Evolutionary conservation across 2,797 vertebrate genomes (phyloP), one percentile per base, ranked within the genome.

Genomic region (Sebastes variabilis): DNA sequence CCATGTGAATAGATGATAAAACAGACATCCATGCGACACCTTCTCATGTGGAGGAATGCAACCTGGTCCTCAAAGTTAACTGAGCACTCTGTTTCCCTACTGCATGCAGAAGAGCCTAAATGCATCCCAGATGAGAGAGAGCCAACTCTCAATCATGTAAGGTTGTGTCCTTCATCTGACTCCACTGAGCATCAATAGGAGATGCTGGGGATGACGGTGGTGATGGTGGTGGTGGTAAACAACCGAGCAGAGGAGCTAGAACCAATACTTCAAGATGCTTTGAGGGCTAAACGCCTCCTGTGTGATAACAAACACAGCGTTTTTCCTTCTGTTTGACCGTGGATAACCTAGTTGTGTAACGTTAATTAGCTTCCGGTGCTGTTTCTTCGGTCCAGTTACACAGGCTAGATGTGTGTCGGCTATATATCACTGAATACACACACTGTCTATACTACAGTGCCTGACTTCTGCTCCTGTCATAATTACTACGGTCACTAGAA

Each of bases 81-180:
- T 3, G 54, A 62, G 66, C 36, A 7, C 20, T 30, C 3, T 3
- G 16, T 13, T 42, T 49, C 22, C 62, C 38, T 4, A 6, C 18
- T 8, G 32, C 34, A 49, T 6, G 24, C 49, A 34, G 29, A 61
- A 2, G n/a, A 59, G 9, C 58, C 29, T 20, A 18, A 75, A 73
- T 22, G 81, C 79, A 80, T 66, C 80, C 49, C 27, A 25, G 22
- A 58, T 54, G 24, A 71, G 13, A 59, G 52, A 65, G 30, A 34
- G 32, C 3, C 32, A 34, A 34, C 32, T 34, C 32, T 29, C 42
- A 69, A 75, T 74, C 82, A 70, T 66, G 74, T 14, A 75, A 72
- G 80, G 75, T 49, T 71, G 72, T 83, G 87, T 87, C 92, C 93
- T 91, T 94, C 89, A 91, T 75, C 72, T 81, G 89, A 91, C 89